Conservation (phyloP, 2,113 vertebrate genomes). For the Cavia porcellus region DNA sequence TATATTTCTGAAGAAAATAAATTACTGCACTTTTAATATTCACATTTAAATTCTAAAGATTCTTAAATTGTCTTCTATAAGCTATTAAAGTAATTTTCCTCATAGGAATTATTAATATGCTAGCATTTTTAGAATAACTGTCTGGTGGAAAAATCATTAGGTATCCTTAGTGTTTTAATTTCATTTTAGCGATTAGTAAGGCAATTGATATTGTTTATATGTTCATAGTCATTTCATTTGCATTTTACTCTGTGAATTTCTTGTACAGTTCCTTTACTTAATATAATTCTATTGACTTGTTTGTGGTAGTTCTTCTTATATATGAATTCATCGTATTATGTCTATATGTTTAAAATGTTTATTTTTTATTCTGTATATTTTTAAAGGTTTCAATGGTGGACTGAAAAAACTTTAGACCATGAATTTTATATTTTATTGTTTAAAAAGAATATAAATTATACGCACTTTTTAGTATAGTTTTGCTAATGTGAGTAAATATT, state of each 20-base stretch:
- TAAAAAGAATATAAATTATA: background rate
- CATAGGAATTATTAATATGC: background rate
- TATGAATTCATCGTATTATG: background rate
- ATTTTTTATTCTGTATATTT: background rate
- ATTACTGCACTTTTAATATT: background rate
- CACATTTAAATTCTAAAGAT: background rate
- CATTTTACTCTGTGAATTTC: background rate
- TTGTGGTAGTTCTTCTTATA: background rate
- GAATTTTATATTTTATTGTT: background rate
- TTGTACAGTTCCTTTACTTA: background rate
- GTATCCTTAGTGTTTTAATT: constrained; percentile 14
- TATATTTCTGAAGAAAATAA: background rate
- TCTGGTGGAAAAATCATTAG: background rate
- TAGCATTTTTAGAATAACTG: constrained; percentile 8
- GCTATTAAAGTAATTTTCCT: background rate
- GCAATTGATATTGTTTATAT: background rate
- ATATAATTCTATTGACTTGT: background rate
- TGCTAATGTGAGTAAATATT: background rate
- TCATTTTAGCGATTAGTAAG: constrained; percentile 34
- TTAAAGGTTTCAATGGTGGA: background rate
- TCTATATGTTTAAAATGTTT: background rate
- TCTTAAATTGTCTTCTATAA: background rate
- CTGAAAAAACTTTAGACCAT: background rate
- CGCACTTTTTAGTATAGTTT: background rate
- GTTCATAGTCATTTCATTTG: background rate